Conservation (phyloP, 2,113 vertebrate genomes). For the Notarius lentiginosus region DNA sequence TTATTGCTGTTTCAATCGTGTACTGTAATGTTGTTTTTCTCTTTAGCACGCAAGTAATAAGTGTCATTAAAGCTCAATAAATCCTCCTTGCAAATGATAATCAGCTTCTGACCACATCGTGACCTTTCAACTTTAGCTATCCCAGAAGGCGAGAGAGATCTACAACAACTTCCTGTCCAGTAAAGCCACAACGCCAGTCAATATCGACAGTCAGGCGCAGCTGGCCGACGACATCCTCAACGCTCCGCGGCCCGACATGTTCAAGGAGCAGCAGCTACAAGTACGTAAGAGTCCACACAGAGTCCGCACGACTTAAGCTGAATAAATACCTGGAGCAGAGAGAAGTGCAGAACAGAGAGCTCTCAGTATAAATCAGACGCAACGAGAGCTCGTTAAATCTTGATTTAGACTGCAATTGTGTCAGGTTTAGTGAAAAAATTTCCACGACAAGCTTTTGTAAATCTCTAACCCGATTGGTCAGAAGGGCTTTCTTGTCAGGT, state of each 20-base stretch:
- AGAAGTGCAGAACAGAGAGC: neutral
- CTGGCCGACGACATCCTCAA: slow-evolving; percentile 92
- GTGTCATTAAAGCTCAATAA: neutral
- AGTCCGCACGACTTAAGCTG: neutral
- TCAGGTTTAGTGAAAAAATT: neutral
- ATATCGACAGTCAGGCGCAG: slow-evolving; percentile 97
- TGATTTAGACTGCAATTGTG: neutral
- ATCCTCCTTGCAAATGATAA: neutral
- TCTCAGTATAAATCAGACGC: neutral
- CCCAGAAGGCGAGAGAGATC: slow-evolving; percentile 92
- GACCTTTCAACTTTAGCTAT: slow-evolving; percentile 74
- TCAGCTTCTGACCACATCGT: slow-evolving; percentile 16
- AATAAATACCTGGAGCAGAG: neutral
- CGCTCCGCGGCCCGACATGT: slow-evolving; percentile 93
- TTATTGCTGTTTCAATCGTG: neutral
- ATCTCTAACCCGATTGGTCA: neutral
- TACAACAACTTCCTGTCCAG: slow-evolving; percentile 96
- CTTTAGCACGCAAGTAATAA: neutral
- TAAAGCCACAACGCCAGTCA: slow-evolving; percentile 95
- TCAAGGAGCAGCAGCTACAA: slow-evolving; percentile 97
- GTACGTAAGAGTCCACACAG: slow-evolving; percentile 62
- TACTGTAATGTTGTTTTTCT: neutral
- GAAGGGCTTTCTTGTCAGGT: neutral
- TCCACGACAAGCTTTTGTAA: neutral
- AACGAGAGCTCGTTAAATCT: slow-evolving; percentile 1